Evolutionary conservation across 2,888 invertebrate species (phyloP).

Genomic region (Ferdinandea cuprea): DNA sequence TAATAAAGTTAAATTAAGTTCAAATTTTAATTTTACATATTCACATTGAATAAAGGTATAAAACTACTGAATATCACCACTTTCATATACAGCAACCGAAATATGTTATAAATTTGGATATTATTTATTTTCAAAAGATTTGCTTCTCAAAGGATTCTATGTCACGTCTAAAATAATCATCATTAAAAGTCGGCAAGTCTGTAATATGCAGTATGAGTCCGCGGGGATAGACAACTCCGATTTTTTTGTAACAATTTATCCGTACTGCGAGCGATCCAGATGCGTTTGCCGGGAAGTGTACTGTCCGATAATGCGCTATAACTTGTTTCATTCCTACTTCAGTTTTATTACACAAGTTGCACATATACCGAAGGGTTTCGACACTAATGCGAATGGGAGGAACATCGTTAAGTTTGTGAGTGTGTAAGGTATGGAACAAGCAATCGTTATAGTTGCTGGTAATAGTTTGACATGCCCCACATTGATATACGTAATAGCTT

Average conservation of each 20-base stretch:
- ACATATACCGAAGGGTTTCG: slow-evolving; percentile 8
- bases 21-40: no score
- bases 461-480: slow-evolving; percentile 9
- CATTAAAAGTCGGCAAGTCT: slow-evolving; percentile 9
- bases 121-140: neutral
- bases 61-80: no score
- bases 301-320: slow-evolving; percentile 21
- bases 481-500: neutral
- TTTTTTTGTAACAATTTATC: slow-evolving; percentile 26
- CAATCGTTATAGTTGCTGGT: slow-evolving; percentile 3
- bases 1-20: no score
- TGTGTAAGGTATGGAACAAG: no score
- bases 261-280: neutral
- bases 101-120: neutral
- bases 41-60: no score
- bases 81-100: no score
- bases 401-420: slow-evolving; percentile 24
- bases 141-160: slow-evolving; percentile 16
- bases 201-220: slow-evolving; percentile 28
- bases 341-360: slow-evolving; percentile 17
- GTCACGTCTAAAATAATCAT: slow-evolving; percentile 6
- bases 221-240: slow-evolving; percentile 29
- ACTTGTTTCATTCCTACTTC: neutral
- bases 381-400: neutral
- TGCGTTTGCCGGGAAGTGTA: slow-evolving; percentile 7